Evolutionary conservation across 2,888 invertebrate species (phyloP), one percentile per base, ranked within the genome.

Genomic region (Phengaris alcon): DNA sequence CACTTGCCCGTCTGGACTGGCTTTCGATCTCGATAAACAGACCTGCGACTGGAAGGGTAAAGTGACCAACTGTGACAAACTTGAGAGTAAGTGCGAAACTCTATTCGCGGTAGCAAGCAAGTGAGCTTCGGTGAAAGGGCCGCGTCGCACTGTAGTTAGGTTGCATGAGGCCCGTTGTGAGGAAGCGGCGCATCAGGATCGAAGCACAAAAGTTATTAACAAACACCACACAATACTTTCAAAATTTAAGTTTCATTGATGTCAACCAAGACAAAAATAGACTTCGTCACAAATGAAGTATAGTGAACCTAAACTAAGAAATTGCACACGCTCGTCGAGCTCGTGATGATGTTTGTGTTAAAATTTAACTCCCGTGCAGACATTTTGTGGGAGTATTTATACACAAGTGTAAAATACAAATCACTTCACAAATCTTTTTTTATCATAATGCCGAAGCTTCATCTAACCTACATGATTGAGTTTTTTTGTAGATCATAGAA

Each of bases 41-140:
- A 98, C 98, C 93, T 98, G 98, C 95, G 98, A 98, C 96, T 98
- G 98, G 98, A 98, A 98, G 96, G 97, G 97, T 95, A 97, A 98
- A 96, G 98, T 98, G 95, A 96, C 95, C 95, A 98, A 97, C 96
- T 98, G 98, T 96, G 97, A 97, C 95, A 97, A 96, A 95, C 95
- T 97, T 94, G 98, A 98, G 96, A 98, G 98, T 98, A 97, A 98
- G 98, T 96, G 94, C 89, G 90, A 89, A 87, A 84, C 86, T 88
- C 88, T 91, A 90, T 88, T 89, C 88, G 89, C 90, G 90, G 87
- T 90, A 90, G 90, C 90, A 86, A 90, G 87, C 91, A 92, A 90
- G 84, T 85, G 85, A 88, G 93, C 93, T 93, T 93, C 89, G 93
- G 93, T 91, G 91, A 90, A 89, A 87, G 91, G 91, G 91, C 89